Evolutionary conservation across 53 echinoderm and acorn worm species (phyloP), one percentile per base, ranked within the genome.

Genomic region (Echinometra lucunter): DNA sequence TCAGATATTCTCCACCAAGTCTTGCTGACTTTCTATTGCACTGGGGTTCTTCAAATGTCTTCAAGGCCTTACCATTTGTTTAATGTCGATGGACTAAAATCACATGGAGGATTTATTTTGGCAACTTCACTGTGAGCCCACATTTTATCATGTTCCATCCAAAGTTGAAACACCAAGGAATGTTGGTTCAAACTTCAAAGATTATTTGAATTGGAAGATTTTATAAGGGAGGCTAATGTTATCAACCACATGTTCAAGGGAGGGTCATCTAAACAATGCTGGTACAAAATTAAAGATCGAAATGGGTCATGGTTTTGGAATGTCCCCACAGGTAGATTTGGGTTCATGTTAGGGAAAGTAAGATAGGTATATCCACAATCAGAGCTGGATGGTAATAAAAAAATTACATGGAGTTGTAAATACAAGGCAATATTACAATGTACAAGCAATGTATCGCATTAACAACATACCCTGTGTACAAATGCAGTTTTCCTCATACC

Each of bases 301-400:
- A 60, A 89, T 89, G 89, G 89, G 57, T 89, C 89, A 89, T 34
- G 16, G 37, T 58, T 3, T 30, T 89, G 89, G 89, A 89, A 89
- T 89, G 63, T 89, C 60, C 60, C 17, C 89, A 85, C 85, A 85
- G 89, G 58, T 89, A 60, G 89, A 7, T 37, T 16, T 88, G 58
- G 89, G 58, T 60, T 89, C 60, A 58, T 89, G 6, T 89, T 58
- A 47, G n/a, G n/a, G n/a, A n/a, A n/a, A n/a, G n/a, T 85, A 18
- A 2, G 49, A 53, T 42, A 78, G 13, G 6, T 21, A 78, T 78
- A 78, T 21, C 37, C 45, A 85, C 45, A 49, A n/a, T 44, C 23
- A 16, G 40, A 42, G 81, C 42, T 85, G 85, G 44, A 78, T 40
- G 78, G n/a, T n/a, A n/a, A 38, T 78, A 40, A 69, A 69, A 69